A percentile compares a stretch with the other conserved stretches of the same genome.
phyloP scores from a whole-genome alignment of 2,797 vertebrate genomes.

The Buphagus erythrorhynchus region DNA sequence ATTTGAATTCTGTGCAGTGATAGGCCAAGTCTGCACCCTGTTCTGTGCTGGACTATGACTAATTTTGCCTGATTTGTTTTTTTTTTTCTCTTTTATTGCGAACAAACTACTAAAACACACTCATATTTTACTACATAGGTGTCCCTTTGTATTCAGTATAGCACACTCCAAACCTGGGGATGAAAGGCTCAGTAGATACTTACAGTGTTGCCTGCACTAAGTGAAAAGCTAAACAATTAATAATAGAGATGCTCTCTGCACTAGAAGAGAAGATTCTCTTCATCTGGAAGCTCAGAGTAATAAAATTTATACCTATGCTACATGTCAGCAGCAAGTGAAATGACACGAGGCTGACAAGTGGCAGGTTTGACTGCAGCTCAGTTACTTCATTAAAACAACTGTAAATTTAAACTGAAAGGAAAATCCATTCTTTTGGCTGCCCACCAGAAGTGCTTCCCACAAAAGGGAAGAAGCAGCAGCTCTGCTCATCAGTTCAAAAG shows the following conservation, averaged over 20 bases:
- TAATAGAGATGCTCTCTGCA: background rate
- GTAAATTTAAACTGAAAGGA: constrained; percentile 5
- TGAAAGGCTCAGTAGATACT: background rate
- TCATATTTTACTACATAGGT: background rate
- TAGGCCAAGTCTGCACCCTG: background rate
- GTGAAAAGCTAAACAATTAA: background rate
- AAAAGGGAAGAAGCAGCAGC: background rate
- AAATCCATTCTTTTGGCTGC: background rate
- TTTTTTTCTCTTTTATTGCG: background rate
- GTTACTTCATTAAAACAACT: constrained; percentile 1
- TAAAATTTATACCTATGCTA: background rate
- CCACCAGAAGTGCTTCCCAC: background rate
- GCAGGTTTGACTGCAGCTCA: background rate
- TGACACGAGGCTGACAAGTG: background rate
- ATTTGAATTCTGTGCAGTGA: background rate
- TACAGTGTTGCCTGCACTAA: background rate
- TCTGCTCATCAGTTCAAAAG: background rate
- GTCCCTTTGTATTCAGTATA: background rate
- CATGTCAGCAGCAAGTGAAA: background rate
- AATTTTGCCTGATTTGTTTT: background rate
- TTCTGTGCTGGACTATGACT: background rate
- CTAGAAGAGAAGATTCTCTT: background rate
- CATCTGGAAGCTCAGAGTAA: background rate
- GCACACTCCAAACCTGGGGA: background rate
- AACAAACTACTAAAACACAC: background rate